phyloP scores from a whole-genome alignment of 1,140 invertebrate species.

The Babylonia areolata region DNA sequence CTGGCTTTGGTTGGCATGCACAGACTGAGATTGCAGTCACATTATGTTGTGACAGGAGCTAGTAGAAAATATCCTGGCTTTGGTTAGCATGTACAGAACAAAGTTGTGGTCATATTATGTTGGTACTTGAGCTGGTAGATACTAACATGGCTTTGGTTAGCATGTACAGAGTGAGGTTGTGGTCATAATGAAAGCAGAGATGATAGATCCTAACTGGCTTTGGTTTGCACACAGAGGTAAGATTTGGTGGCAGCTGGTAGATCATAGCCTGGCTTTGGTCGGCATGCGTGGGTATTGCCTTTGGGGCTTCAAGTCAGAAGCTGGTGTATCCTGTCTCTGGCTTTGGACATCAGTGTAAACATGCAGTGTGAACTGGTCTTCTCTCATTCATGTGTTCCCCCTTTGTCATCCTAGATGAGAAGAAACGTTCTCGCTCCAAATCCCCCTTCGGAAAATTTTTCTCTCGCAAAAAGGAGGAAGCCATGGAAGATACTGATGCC shows the following conservation, averaged over 20 bases:
- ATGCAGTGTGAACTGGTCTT: too few species aligned
- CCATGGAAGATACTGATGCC: neutral
- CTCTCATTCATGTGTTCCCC: slow-evolving; percentile 22
- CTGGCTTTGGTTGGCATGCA: too few species aligned
- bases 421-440: slow-evolving; percentile 65
- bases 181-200: too few species aligned
- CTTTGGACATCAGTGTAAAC: neutral
- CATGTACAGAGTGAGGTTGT: too few species aligned
- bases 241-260: neutral
- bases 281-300: neutral
- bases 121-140: neutral
- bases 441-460: slow-evolving; percentile 69
- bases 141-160: neutral
- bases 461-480: slow-evolving; percentile 57
- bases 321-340: too few species aligned
- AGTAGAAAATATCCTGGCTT: neutral
- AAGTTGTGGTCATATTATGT: neutral
- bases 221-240: too few species aligned
- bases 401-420: slow-evolving; percentile 48
- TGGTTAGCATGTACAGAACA: neutral
- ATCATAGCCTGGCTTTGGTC: neutral
- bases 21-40: too few species aligned
- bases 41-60: neutral
- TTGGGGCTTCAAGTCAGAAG: too few species aligned
- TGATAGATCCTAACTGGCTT: neutral